These are phyloP conservation scores for Orthonychiurus folsomi DNA, from an alignment of 2,888 invertebrate species.

Conservation along the genomic window DNA sequence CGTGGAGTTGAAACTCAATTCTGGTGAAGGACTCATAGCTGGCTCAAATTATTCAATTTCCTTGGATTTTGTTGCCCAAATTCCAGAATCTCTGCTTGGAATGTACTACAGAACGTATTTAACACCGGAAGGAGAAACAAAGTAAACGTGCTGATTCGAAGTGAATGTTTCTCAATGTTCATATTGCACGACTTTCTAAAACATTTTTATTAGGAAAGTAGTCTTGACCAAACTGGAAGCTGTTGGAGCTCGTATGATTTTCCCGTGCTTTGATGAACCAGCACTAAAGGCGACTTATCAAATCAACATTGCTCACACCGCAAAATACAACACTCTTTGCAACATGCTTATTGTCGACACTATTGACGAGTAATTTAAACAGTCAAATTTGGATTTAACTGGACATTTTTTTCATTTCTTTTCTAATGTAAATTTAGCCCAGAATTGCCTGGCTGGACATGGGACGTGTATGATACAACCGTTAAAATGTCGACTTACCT, in stretches of 20 bases:
- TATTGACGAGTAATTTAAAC: no score
- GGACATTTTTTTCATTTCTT: no score
- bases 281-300: conserved; percentile 44
- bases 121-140: neutral
- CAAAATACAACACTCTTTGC: neutral
- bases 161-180: no score
- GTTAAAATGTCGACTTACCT: conserved; percentile 14
- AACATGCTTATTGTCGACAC: neutral
- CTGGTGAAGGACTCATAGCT: neutral
- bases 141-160: neutral
- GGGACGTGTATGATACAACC: conserved; percentile 8
- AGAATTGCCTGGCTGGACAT: conserved; percentile 58
- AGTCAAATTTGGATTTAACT: no score
- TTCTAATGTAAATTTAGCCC: no score
- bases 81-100: neutral
- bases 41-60: neutral
- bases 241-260: conserved; percentile 42
- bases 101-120: neutral
- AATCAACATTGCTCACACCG: conserved; percentile 30
- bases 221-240: conserved; percentile 45
- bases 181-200: neutral
- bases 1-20: neutral
- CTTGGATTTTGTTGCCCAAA: neutral
- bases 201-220: conserved; percentile 39
- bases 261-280: conserved; percentile 46